Evolutionary conservation across 2,797 vertebrate species (phyloP).

Genomic region (Numenius phaeopus): DNA sequence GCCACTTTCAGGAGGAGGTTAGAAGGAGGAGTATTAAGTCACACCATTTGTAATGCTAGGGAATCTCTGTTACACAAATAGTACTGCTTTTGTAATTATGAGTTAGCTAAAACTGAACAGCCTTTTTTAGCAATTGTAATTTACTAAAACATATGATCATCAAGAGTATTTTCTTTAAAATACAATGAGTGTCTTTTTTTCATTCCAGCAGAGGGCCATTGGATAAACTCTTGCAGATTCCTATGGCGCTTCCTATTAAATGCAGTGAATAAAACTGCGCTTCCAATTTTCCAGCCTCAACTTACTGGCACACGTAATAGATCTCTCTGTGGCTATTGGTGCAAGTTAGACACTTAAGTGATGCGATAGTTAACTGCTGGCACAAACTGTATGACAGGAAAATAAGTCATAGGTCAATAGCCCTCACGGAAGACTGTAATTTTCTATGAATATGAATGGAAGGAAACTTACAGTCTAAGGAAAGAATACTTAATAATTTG

Average conservation of each 20-base stretch:
- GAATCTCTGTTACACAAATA: not conserved
- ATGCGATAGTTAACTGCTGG: not conserved
- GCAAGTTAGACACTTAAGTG: not conserved
- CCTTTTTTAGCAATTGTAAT: not conserved
- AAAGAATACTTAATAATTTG: not conserved
- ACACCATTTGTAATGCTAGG: not conserved
- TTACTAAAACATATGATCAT: not conserved
- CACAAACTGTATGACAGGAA: not conserved
- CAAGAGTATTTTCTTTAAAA: not conserved
- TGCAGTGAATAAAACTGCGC: not conserved
- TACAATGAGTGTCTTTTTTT: not conserved
- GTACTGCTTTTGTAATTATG: not conserved
- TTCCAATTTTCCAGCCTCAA: not conserved
- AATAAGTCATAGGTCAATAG: not conserved
- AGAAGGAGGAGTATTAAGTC: not conserved
- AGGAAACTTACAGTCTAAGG: not conserved
- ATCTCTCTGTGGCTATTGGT: not conserved
- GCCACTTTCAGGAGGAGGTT: not conserved
- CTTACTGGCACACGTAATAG: not conserved
- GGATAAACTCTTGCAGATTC: not conserved
- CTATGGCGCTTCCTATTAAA: not conserved
- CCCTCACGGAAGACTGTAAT: not conserved
- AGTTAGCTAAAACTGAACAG: not conserved
- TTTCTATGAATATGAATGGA: not conserved
- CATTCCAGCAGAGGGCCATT: not conserved